A percentile compares a stretch with the other conserved stretches of the same genome.
phyloP scores from a whole-genome alignment of 2,888 invertebrate genomes.

The Erynnis tages region DNA sequence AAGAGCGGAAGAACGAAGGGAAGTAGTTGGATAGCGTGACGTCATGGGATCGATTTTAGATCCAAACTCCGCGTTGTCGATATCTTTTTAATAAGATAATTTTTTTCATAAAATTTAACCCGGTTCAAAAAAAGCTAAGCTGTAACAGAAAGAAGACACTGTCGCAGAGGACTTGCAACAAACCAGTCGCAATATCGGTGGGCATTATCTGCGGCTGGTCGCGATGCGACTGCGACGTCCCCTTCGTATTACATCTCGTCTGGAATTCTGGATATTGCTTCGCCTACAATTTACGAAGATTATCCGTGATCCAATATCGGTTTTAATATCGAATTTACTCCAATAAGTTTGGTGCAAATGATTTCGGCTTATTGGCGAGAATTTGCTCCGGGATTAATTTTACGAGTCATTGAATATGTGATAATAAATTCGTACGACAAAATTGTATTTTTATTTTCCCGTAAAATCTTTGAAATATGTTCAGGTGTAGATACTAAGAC shows the following conservation, averaged over 20 bases:
- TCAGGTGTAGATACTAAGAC: too few relatives aligned
- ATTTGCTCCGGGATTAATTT: not conserved
- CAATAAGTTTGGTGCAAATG: conserved; percentile 4
- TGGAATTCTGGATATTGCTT: conserved; percentile 64
- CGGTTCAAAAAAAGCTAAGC: too few relatives aligned
- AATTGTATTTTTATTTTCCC: conserved; percentile 4
- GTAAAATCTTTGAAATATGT: too few relatives aligned
- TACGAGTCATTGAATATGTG: conserved; percentile 1
- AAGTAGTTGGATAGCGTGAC: too few relatives aligned
- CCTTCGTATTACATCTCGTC: conserved; percentile 66
- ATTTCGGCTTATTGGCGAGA: not conserved
- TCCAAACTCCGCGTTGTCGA: too few relatives aligned
- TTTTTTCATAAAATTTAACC: too few relatives aligned
- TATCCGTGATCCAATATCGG: conserved; percentile 47
- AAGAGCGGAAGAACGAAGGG: too few relatives aligned
- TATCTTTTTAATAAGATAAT: too few relatives aligned
- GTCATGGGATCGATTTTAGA: too few relatives aligned
- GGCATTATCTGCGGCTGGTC: conserved; percentile 69
- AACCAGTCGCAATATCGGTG: conserved; percentile 63
- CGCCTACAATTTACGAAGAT: conserved; percentile 63
- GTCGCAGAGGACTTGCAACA: conserved; percentile 69
- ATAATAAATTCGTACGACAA: conserved; percentile 14
- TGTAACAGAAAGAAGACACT: too few relatives aligned
- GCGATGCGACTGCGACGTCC: conserved; percentile 72
- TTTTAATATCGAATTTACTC: conserved; percentile 18